phyloP scores from a whole-genome alignment of 2,797 vertebrate genomes.

The Neostethus bicornis region DNA sequence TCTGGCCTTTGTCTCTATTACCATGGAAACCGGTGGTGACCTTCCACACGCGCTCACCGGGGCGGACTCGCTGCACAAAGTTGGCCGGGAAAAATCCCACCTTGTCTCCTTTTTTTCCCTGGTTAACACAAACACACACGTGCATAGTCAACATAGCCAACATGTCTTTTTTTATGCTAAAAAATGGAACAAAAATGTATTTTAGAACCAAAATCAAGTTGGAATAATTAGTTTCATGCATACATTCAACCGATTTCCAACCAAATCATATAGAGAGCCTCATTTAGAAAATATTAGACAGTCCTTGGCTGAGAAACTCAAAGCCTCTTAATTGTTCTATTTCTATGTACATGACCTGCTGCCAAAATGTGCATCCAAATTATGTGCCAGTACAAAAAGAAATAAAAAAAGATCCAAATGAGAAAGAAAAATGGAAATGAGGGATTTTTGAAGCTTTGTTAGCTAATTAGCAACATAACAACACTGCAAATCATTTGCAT shows the following conservation, averaged over 20 bases:
- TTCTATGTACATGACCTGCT: background rate
- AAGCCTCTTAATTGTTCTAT: background rate
- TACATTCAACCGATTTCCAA: background rate
- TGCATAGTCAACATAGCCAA: conserved; percentile 24
- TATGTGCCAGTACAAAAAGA: conserved; percentile 3
- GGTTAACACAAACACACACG: conserved; percentile 40
- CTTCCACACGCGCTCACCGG: conserved; percentile 90
- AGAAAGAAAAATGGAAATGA: conserved; percentile 12
- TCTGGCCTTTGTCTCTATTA: conserved; percentile 87
- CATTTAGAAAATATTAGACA: too few species aligned
- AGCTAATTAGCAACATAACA: conserved; percentile 28
- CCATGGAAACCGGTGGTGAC: conserved; percentile 86
- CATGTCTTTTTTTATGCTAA: conserved; percentile 4
- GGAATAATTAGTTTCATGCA: background rate
- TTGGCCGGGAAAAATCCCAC: conserved; percentile 93
- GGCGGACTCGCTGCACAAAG: conserved; percentile 91
- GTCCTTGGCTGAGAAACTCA: conserved; percentile 1
- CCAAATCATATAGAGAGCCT: background rate
- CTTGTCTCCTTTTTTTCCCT: conserved; percentile 90
- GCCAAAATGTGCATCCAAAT: conserved; percentile 18
- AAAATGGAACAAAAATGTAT: background rate
- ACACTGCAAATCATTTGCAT: conserved; percentile 22
- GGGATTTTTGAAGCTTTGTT: conserved; percentile 14
- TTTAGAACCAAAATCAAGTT: conserved; percentile 7
- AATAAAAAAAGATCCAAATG: conserved; percentile 13